Evolutionary conservation across 2,797 vertebrate species (phyloP).

Genomic region (Paedocypris micromegethes): DNA sequence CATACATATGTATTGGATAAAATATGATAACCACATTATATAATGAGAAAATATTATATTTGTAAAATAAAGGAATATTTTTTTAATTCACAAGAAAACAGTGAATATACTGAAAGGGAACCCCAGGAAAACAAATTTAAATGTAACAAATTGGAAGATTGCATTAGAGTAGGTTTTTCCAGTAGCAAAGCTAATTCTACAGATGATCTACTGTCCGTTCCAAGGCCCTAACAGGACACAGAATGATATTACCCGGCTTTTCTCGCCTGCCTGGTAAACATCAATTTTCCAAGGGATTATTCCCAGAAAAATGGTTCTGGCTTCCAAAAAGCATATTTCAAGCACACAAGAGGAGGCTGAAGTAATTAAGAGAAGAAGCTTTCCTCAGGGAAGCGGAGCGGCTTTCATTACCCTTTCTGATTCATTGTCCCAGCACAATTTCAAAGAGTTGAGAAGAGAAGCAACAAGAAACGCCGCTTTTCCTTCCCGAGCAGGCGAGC

Average conservation of each 20-base stretch:
- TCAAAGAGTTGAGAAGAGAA: conserved; percentile 9
- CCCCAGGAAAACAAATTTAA: conserved; percentile 8
- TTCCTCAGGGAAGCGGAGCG: conserved; percentile 23
- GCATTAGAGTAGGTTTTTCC: no score
- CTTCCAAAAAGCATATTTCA: conserved; percentile 34
- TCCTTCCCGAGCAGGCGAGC: conserved; percentile 1
- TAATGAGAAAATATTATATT: no score
- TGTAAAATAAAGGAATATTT: no score
- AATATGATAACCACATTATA: no score
- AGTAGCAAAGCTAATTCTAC: not conserved
- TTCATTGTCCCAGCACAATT: conserved; percentile 24
- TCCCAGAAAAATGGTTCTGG: conserved; percentile 30
- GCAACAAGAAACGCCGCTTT: not conserved
- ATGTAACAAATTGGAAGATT: not conserved
- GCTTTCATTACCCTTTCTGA: conserved; percentile 28
- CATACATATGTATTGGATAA: no score
- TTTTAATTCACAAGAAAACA: no score
- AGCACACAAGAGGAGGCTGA: conserved; percentile 11
- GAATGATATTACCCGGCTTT: conserved; percentile 18
- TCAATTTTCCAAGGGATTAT: conserved; percentile 13
- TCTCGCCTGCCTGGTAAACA: conserved; percentile 32
- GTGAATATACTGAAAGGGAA: no score
- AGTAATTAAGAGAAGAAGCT: conserved; percentile 38
- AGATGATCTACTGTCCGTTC: conserved; percentile 21
- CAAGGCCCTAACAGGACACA: conserved; percentile 15